Evolutionary conservation across 2,113 vertebrate genomes (phyloP).

Genomic region (Pelobates fuscus): DNA sequence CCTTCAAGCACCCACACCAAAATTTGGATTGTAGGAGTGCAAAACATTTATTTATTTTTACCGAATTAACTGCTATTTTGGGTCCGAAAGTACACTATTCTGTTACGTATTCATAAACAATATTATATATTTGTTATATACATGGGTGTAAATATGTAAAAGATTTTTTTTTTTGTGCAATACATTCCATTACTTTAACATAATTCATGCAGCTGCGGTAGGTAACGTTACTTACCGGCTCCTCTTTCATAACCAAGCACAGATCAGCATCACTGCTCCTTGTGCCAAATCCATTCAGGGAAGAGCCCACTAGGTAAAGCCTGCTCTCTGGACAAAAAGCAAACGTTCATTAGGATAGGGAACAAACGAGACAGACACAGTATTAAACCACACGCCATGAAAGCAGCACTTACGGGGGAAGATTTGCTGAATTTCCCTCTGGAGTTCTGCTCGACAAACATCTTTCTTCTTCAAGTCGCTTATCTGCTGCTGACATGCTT

Average conservation of each 20-base stretch:
- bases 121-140: no score
- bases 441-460: conserved; percentile 76
- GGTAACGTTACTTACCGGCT: conserved; percentile 86
- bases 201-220: no score
- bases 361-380: background rate
- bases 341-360: background rate
- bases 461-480: conserved; percentile 89
- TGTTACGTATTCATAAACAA: no score
- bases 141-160: no score
- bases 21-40: no score
- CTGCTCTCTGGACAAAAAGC: conserved; percentile 69
- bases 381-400: conserved; percentile 31
- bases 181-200: no score
- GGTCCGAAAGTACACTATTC: no score
- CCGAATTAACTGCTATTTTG: no score
- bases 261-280: conserved; percentile 91
- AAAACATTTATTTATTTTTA: no score
- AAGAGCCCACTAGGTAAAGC: conserved; percentile 90
- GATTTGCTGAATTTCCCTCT: conserved; percentile 80
- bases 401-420: conserved; percentile 76
- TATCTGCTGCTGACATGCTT: conserved; percentile 79
- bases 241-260: conserved; percentile 83
- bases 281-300: conserved; percentile 90
- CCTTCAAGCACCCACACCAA: no score
- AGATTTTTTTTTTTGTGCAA: no score